These are phyloP conservation scores for Lithosia quadra DNA, from an alignment of 2,888 invertebrate species.

Conservation along the genomic window DNA sequence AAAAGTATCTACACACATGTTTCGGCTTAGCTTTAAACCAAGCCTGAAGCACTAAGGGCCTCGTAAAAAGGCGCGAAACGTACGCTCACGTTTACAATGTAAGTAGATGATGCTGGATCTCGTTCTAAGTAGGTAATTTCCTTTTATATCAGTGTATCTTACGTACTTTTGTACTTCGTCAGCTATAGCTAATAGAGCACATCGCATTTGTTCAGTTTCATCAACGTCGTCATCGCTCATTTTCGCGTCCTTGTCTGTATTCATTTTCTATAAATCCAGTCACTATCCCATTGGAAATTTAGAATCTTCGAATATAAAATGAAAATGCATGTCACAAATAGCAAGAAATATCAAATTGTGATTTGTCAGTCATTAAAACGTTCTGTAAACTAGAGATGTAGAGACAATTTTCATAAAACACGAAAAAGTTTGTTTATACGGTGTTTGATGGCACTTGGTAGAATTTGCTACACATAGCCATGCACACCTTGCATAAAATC, in stretches of 20 bases:
- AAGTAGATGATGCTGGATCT: background rate
- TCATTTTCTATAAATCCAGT: background rate
- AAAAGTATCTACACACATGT: background rate
- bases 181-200: conserved; percentile 65
- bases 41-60: background rate
- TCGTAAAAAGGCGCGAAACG: background rate
- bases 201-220: conserved; percentile 55
- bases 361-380: background rate
- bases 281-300: conserved; percentile 18
- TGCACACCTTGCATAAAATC: too few relatives aligned
- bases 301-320: conserved; percentile 3
- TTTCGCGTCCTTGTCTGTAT: conserved; percentile 2
- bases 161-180: conserved; percentile 67
- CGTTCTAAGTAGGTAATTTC: background rate
- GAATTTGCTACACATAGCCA: too few relatives aligned
- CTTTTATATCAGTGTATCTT: conserved; percentile 7
- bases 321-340: background rate
- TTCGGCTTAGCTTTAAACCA: background rate
- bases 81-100: background rate
- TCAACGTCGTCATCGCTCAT: conserved; percentile 36
- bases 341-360: background rate
- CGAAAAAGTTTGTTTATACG: background rate
- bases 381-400: background rate
- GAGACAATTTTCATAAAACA: background rate
- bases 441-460: too few relatives aligned